phyloP scores from a whole-genome alignment of 2,113 vertebrate species.

The Pedetes capensis region DNA sequence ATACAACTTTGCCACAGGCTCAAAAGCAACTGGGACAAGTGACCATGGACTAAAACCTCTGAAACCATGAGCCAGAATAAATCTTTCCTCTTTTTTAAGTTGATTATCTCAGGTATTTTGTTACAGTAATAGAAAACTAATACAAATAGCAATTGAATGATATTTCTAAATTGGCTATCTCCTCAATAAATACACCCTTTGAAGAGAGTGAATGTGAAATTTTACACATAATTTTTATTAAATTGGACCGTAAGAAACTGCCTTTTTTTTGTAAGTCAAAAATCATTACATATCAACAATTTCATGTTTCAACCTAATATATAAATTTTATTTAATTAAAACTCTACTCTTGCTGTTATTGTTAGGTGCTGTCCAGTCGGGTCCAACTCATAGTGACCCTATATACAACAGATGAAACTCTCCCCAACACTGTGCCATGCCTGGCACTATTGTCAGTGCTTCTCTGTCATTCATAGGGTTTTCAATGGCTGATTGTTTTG shows the following conservation, averaged over 20 bases:
- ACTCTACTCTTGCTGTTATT: no score
- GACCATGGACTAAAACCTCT: background rate
- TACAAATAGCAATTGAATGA: background rate
- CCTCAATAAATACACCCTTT: background rate
- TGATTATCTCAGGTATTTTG: background rate
- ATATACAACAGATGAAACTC: no score
- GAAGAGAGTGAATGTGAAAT: background rate
- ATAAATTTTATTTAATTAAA: conserved; percentile 20
- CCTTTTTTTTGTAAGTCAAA: background rate
- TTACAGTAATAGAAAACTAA: background rate
- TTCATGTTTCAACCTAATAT: background rate
- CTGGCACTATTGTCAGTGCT: no score
- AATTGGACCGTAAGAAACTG: background rate
- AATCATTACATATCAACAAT: background rate
- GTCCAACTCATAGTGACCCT: no score
- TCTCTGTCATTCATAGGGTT: no score
- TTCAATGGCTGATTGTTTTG: no score
- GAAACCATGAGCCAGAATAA: background rate
- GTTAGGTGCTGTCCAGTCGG: no score
- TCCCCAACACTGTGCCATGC: no score
- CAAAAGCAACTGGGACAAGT: background rate
- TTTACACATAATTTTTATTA: background rate
- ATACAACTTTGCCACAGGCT: background rate
- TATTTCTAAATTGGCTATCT: background rate
- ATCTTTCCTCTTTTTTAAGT: background rate